A percentile compares a stretch with the other conserved stretches of the same genome.
phyloP scores from a whole-genome alignment of 2,113 vertebrate genomes.

The Tinamus guttatus region DNA sequence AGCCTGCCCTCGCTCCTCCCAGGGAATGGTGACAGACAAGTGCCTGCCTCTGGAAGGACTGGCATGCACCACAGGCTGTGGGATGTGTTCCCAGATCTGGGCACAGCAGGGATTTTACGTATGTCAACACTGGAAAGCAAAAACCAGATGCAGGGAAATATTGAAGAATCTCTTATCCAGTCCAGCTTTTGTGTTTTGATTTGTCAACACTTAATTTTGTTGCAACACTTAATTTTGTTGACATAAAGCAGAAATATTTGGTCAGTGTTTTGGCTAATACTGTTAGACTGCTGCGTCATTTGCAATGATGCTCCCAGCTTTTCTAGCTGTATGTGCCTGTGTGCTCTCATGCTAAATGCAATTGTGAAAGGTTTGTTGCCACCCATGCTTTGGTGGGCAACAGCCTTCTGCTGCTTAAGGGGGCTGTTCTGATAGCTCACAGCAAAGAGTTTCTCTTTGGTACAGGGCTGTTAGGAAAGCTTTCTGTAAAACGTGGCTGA shows the following conservation, averaged over 20 bases:
- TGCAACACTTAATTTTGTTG: slow-evolving; percentile 1
- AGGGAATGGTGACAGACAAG: background rate
- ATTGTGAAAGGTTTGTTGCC: background rate
- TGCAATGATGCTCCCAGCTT: background rate
- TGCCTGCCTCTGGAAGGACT: background rate
- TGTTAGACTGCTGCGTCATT: background rate
- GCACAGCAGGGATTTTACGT: background rate
- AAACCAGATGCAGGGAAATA: background rate
- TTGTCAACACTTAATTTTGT: slow-evolving; percentile 23
- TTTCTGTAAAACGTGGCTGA: background rate
- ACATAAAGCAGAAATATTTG: slow-evolving; percentile 13
- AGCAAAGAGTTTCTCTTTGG: background rate
- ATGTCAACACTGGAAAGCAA: slow-evolving; percentile 52
- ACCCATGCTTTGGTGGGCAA: background rate
- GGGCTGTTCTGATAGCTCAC: background rate
- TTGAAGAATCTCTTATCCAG: background rate
- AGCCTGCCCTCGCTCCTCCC: background rate
- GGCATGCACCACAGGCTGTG: slow-evolving; percentile 16
- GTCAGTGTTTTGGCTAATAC: background rate
- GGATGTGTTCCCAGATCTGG: slow-evolving; percentile 49
- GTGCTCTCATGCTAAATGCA: background rate
- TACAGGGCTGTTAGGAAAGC: background rate
- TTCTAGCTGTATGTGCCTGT: background rate
- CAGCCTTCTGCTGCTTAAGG: background rate
- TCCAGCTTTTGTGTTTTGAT: background rate